Conservation (phyloP, 2,888 invertebrate genomes). For the Drosophila borborema region DNA sequence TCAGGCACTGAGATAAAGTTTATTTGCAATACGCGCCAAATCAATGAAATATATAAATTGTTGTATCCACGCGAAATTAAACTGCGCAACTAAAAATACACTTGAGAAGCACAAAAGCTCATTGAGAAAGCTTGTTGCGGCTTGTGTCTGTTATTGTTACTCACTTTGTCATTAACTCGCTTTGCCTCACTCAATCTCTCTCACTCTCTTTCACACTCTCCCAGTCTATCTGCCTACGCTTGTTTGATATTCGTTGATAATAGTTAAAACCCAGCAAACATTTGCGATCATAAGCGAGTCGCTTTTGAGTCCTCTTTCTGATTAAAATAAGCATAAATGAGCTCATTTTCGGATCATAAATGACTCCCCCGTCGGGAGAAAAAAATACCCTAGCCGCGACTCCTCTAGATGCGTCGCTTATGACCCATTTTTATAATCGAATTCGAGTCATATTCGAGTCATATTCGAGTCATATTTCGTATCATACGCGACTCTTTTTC, state of each 20-base stretch:
- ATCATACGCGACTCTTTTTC: too few species aligned
- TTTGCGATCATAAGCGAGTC: too few species aligned
- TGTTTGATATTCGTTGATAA: not conserved
- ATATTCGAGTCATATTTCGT: too few species aligned
- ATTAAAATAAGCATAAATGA: too few species aligned
- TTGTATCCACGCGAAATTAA: constrained; percentile 1
- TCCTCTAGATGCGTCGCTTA: too few species aligned
- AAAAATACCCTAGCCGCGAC: too few species aligned
- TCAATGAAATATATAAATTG: not conserved
- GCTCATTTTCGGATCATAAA: too few species aligned
- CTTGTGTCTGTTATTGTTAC: not conserved
- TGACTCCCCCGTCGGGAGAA: too few species aligned
- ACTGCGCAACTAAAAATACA: constrained; percentile 13
- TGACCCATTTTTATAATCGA: too few species aligned
- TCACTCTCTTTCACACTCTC: not conserved
- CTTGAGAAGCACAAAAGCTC: not conserved
- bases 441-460: too few species aligned
- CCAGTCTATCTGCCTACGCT: not conserved
- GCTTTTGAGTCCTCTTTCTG: too few species aligned
- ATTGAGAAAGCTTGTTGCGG: not conserved
- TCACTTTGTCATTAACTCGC: not conserved
- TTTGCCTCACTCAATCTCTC: not conserved
- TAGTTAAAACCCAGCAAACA: too few species aligned
- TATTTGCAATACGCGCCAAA: constrained; percentile 8
- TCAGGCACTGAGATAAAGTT: constrained; percentile 6